phyloP scores from a whole-genome alignment of 2,113 vertebrate species.

The Ciconia boyciana region DNA sequence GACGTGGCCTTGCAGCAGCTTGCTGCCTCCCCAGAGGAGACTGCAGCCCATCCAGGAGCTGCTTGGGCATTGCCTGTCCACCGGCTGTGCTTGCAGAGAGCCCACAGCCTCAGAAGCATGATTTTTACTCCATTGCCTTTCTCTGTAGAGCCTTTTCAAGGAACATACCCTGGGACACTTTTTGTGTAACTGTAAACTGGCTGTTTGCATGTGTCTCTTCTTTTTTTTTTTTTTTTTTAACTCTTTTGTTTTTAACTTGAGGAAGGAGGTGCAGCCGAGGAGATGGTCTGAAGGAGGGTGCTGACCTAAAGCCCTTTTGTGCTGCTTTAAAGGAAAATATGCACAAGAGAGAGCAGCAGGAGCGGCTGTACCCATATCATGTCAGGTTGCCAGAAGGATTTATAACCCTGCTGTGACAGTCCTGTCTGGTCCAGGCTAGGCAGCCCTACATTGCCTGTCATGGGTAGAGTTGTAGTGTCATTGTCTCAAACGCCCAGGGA shows the following conservation, averaged over 20 bases:
- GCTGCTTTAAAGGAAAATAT: not conserved
- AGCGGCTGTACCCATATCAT: not conserved
- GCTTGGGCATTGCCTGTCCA: not conserved
- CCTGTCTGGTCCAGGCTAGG: not conserved
- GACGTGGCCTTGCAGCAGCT: fast-evolving
- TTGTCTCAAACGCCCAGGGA: not conserved
- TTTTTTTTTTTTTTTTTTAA: not conserved
- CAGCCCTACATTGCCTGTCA: fast-evolving
- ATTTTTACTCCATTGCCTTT: not conserved
- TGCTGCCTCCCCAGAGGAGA: not conserved
- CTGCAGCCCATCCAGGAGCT: not conserved
- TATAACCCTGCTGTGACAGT: not conserved
- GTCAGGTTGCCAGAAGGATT: not conserved
- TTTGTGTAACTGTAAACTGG: not conserved
- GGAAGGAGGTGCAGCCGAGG: not conserved
- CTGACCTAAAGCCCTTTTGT: conserved; percentile 11
- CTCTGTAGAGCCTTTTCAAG: not conserved
- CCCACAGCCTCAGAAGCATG: fast-evolving
- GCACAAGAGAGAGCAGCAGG: not conserved
- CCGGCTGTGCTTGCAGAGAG: not conserved
- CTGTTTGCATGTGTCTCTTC: not conserved
- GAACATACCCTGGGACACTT: not conserved
- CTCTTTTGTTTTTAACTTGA: not conserved
- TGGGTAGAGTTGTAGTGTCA: not conserved
- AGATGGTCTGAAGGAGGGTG: not conserved